Conservation (phyloP, 2,113 vertebrate genomes). For the Datnioides undecimradiatus region DNA sequence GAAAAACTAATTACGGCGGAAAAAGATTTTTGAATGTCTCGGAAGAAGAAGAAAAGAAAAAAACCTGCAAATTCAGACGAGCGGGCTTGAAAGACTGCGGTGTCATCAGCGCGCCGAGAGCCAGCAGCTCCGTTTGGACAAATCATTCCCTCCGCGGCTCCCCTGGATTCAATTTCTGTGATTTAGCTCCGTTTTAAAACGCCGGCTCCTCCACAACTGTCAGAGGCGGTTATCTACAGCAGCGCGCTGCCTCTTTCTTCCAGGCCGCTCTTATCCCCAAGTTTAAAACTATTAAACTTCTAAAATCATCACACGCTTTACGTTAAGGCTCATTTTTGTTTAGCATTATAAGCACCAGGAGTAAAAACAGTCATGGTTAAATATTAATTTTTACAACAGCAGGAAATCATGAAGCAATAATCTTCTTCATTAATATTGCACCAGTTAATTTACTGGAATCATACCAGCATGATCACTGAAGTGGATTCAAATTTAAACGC, state of each 20-base stretch:
- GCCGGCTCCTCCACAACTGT: constrained; percentile 67
- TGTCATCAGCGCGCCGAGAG: constrained; percentile 17
- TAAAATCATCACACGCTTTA: not conserved
- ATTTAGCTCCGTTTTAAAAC: constrained; percentile 74
- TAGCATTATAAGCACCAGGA: not conserved
- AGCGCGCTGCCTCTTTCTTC: not conserved
- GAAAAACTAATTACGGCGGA: not conserved
- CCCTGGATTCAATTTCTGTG: constrained; percentile 60
- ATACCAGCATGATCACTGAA: not conserved
- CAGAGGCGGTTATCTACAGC: constrained; percentile 52
- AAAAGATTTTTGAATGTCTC: not conserved
- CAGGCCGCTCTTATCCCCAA: not conserved
- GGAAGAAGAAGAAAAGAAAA: not conserved
- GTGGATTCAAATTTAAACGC: constrained; percentile 16
- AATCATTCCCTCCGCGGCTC: constrained; percentile 43
- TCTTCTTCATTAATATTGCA: not conserved
- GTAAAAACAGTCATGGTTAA: not conserved
- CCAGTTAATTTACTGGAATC: not conserved
- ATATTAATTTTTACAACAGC: not conserved
- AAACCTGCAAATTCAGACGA: not conserved
- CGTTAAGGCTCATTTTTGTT: not conserved
- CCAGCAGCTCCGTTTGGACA: constrained; percentile 34
- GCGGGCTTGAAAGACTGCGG: constrained; percentile 13
- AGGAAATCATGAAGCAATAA: not conserved
- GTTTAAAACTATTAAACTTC: constrained; percentile 23